These are phyloP conservation scores for Mythimna impura DNA, from an alignment of 2,888 invertebrate genomes.

Conservation along the genomic window DNA sequence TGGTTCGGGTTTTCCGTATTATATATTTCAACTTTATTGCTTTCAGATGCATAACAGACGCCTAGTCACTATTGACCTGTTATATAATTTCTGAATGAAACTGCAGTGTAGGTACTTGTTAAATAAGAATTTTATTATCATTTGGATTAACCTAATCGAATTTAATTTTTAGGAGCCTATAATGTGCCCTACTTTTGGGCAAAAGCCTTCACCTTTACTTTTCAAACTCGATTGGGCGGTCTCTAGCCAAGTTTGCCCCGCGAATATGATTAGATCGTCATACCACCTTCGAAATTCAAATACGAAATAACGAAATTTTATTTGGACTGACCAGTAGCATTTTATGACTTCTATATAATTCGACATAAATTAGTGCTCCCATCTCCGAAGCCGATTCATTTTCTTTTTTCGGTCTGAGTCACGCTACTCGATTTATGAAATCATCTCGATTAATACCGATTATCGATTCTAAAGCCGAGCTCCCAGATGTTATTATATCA, in stretches of 20 bases:
- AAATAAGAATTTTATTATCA: too few species aligned
- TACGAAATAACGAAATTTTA: neutral
- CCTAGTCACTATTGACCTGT: neutral
- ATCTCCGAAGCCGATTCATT: constrained; percentile 1
- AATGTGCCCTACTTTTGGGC: too few species aligned
- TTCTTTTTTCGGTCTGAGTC: constrained; percentile 24
- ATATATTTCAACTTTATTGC: constrained; percentile 28
- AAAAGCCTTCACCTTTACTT: too few species aligned
- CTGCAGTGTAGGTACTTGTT: neutral
- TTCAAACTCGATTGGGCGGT: too few species aligned
- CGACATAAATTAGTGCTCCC: neutral
- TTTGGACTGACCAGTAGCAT: neutral
- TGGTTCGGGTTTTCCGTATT: constrained; percentile 32
- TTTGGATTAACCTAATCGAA: neutral
- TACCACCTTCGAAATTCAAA: too few species aligned
- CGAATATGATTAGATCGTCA: too few species aligned
- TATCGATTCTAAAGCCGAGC: constrained; percentile 47
- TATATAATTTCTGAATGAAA: neutral
- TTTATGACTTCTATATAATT: neutral
- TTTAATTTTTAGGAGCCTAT: neutral
- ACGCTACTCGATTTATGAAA: constrained; percentile 44
- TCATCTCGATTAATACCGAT: constrained; percentile 48
- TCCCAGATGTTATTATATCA: constrained; percentile 46
- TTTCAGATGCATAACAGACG: constrained; percentile 19
- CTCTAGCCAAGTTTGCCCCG: too few species aligned